Base-by-base conservation (phyloP, 1,140 invertebrate species). In the Nymphalis io region DNA sequence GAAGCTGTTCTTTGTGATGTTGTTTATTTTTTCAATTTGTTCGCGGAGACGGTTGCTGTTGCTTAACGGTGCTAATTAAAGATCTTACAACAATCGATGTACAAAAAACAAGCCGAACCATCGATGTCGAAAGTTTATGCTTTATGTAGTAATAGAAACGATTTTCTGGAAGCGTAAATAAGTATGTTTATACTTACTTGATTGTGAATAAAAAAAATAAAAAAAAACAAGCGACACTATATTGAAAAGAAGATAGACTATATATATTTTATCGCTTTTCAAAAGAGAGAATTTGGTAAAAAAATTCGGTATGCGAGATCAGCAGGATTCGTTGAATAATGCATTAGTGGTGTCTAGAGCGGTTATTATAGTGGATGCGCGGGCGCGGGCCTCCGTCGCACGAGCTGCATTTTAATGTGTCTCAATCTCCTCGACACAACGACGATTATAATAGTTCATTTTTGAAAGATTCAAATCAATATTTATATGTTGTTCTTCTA, bases 371-470 rank as follows among this genome's bases (percentile, higher is more conserved):
- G 81, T 83, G 74, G 87, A 80, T 79, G 85, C 80, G 82, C 70
- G 74, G 77, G 73, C 81, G 80, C 74, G 71, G 70, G 82, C 64
- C 80, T 62, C 23, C 79, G 78, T 75, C 82, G 87, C 89, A 89
- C 87, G 85, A 84, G 85, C 87, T 87, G 87, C 84, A 91, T 91
- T 78, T 80, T 89, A 88, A 91, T 86, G 80, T 70, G 64, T 55
- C 53, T 71, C 78, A 84, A 86, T 87, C 80, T 84, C 71, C 70
- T 76, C 78, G 79, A 70, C 80, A 65, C 79, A 76, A 76, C 77
- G 79, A 80, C 79, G 80, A 87, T 84, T 83, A 81, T 76, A 84
- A 83, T 84, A 85, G 80, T 83, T 82, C 66, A 72, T 81, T 80
- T 84, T 81, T 69, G 75, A 82, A 81, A 81, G 68, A 84, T 76